phyloP scores from a whole-genome alignment of 2,113 vertebrate species.

The Bettongia penicillata region DNA sequence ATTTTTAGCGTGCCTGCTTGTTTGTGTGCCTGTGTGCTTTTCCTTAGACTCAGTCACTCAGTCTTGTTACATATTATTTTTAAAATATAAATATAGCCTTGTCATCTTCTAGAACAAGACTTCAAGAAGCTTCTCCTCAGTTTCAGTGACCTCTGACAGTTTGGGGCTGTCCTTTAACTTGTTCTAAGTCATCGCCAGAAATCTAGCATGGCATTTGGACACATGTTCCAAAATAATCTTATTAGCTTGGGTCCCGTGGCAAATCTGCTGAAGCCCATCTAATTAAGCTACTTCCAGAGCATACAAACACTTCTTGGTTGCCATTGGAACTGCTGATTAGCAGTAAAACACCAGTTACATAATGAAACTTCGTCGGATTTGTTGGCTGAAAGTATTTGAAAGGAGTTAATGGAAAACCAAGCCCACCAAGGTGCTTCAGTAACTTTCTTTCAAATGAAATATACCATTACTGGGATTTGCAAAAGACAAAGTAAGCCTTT shows the following conservation, averaged over 20 bases:
- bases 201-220: slow-evolving; percentile 12
- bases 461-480: slow-evolving; percentile 25
- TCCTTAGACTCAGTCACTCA: not conserved
- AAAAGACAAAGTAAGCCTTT: not conserved
- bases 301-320: not conserved
- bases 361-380: not conserved
- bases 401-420: slow-evolving; percentile 28
- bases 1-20: not conserved
- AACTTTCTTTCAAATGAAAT: slow-evolving; percentile 44
- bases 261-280: slow-evolving; percentile 18
- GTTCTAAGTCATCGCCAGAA: slow-evolving; percentile 49
- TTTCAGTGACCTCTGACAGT: not conserved
- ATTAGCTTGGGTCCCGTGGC: slow-evolving; percentile 13
- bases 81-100: not conserved
- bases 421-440: not conserved
- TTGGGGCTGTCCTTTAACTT: slow-evolving; percentile 31
- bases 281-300: slow-evolving; percentile 26
- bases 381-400: slow-evolving; percentile 18
- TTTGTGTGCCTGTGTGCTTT: not conserved
- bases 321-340: not conserved
- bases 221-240: slow-evolving; percentile 44
- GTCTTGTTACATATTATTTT: not conserved
- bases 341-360: not conserved
- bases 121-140: not conserved
- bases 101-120: not conserved